Percentiles rank a stretch among this genome's conserved stretches.
These are phyloP conservation scores for Xenentodon cancila DNA, from an alignment of 2,797 vertebrate species.

Conservation along the genomic window DNA sequence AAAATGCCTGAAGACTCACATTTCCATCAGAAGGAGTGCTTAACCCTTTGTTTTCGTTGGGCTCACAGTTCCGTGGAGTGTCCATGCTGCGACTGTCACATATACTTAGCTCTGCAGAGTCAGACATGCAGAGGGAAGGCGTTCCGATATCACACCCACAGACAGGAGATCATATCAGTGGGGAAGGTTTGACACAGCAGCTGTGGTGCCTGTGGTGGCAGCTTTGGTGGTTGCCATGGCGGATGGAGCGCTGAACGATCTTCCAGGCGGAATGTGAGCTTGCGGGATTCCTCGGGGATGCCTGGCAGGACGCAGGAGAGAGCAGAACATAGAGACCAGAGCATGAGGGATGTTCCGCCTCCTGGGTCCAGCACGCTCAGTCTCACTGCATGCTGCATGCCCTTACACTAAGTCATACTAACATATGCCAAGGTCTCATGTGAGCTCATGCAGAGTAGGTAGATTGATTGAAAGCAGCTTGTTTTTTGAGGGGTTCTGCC, in stretches of 20 bases:
- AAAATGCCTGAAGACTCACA: constrained; percentile 77
- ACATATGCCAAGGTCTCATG: constrained; percentile 41
- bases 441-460: constrained; percentile 48
- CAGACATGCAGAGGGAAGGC: constrained; percentile 46
- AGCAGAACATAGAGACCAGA: constrained; percentile 44
- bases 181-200: constrained; percentile 57
- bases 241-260: constrained; percentile 52
- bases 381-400: constrained; percentile 42
- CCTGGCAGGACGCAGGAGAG: constrained; percentile 35
- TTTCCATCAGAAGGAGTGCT: constrained; percentile 66
- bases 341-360: constrained; percentile 57
- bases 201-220: constrained; percentile 12
- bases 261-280: constrained; percentile 72
- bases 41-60: constrained; percentile 66
- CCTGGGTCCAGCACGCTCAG: constrained; percentile 40
- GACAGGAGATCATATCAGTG: constrained; percentile 69
- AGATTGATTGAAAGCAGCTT: constrained; percentile 47
- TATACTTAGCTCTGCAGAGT: constrained; percentile 61
- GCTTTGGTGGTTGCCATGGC: constrained; percentile 17
- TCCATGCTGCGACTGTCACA: constrained; percentile 68
- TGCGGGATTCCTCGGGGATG: constrained; percentile 71
- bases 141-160: constrained; percentile 49
- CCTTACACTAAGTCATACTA: constrained; percentile 29
- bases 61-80: constrained; percentile 57
- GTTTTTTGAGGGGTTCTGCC: constrained; percentile 40